These are phyloP conservation scores for Chelidonichthys spinosus DNA, from an alignment of 2,797 vertebrate species.

Conservation along the genomic window DNA sequence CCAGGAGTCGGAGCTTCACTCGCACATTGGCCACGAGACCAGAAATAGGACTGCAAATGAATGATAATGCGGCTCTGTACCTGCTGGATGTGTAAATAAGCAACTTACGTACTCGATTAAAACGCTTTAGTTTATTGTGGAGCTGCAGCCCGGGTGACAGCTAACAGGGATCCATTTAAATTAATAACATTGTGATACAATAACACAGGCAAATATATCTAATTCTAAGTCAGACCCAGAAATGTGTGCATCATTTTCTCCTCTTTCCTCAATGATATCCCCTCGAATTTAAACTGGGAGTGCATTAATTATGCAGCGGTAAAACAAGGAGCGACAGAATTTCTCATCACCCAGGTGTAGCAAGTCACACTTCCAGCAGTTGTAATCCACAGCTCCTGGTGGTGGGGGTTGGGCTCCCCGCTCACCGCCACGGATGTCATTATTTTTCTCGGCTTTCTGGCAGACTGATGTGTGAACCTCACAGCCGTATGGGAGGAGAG, in stretches of 20 bases:
- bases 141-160: not conserved
- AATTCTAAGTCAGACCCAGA: not conserved
- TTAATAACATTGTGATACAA: not conserved
- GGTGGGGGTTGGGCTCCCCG: not conserved
- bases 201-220: not conserved
- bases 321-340: constrained; percentile 2
- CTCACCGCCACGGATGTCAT: too few species aligned
- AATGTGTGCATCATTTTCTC: not conserved
- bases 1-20: not conserved
- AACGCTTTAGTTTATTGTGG: not conserved
- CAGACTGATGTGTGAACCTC: too few species aligned
- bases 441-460: too few species aligned
- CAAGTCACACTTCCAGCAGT: constrained; percentile 34
- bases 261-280: not conserved
- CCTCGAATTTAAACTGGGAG: not conserved
- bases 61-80: not conserved
- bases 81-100: constrained; percentile 3
- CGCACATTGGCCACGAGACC: not conserved
- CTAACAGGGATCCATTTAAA: not conserved
- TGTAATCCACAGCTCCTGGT: constrained; percentile 1
- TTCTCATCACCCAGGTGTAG: constrained; percentile 35
- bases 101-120: not conserved
- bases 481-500: too few species aligned
- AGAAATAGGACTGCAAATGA: not conserved
- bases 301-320: constrained; percentile 3